Conservation (phyloP, 2,888 invertebrate species). For the Heliconius aoede region DNA sequence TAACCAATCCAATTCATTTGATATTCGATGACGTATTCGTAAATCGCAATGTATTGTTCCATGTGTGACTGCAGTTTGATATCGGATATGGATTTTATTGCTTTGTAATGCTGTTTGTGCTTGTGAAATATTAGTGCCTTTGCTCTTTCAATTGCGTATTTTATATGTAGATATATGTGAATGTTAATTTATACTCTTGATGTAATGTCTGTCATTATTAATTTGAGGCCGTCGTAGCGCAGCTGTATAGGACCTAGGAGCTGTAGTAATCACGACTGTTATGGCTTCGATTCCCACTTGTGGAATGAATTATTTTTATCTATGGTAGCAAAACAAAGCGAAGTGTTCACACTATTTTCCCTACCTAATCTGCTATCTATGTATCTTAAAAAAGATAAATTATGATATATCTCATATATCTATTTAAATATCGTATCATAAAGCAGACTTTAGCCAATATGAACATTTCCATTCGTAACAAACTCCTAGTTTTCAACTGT, state of each 20-base stretch:
- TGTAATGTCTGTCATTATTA: too few relatives aligned
- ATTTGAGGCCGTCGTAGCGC: too few relatives aligned
- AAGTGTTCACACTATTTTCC: background rate
- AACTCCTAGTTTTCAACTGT: constrained; percentile 15
- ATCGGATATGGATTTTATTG: constrained; percentile 7
- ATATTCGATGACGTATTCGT: constrained; percentile 28
- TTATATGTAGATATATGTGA: background rate
- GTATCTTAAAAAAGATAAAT: background rate
- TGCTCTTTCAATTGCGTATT: background rate
- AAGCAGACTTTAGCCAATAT: constrained; percentile 13
- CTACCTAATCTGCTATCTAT: background rate
- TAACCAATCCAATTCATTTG: constrained; percentile 33
- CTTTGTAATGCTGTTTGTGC: background rate
- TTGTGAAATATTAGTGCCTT: background rate
- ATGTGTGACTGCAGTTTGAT: constrained; percentile 13
- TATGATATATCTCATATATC: background rate
- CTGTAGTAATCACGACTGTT: too few relatives aligned
- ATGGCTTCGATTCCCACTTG: too few relatives aligned
- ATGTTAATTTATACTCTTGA: too few relatives aligned
- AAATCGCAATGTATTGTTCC: constrained; percentile 26
- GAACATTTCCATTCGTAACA: constrained; percentile 1
- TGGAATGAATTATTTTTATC: too few relatives aligned
- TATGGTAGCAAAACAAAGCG: too few relatives aligned
- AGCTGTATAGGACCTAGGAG: too few relatives aligned
- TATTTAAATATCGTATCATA: background rate